Evolutionary conservation across 1,140 invertebrate species (phyloP), one percentile per base, ranked within the genome.

Genomic region (Parapsyche elsis): DNA sequence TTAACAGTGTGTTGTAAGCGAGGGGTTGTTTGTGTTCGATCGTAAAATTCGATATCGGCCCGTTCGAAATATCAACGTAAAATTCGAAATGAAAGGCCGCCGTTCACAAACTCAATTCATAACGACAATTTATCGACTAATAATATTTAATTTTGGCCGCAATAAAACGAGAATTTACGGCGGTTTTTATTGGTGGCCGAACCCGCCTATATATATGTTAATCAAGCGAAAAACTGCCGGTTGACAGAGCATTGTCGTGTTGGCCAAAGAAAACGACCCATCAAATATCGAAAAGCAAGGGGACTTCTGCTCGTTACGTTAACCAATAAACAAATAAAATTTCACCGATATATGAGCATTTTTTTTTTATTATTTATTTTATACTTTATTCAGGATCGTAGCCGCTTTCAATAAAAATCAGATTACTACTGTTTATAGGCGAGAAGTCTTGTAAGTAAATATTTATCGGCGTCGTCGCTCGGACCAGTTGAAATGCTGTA

Each of bases 91-190:
- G 57, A 19, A 61, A 61, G n/a, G 16, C 16, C 57, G 21, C 16
- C 57, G 16, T 19, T 21, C 19, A 67, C 64, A 24, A 67, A 24
- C 24, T 67, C 71, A 24, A 45, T 74, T 78, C 76, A 61, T 79
- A 79, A 79, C 79, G 73, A 38, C 12, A 79, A 83, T 83, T 83
- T 83, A 83, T 81, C 59, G 64, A 61, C 71, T 57, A 79, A 83
- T 83, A 83, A 83, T 83, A 83, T 83, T 83, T 83, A 83, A 83
- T 83, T 83, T 80, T 75, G 49, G 57, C 44, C 38, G 71, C 61
- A 38, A 80, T 83, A 83, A 83, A 83, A 79, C 77, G 80, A 61
- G 73, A 80, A 80, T 83, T 83, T 83, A 83, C 76, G 76, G 24
- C 76, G 76, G 24, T 67, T 23, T 67, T 67, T 67, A 23, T 23